These are phyloP conservation scores for Galerucella pusilla DNA, from an alignment of 2,888 invertebrate genomes.

Conservation along the genomic window DNA sequence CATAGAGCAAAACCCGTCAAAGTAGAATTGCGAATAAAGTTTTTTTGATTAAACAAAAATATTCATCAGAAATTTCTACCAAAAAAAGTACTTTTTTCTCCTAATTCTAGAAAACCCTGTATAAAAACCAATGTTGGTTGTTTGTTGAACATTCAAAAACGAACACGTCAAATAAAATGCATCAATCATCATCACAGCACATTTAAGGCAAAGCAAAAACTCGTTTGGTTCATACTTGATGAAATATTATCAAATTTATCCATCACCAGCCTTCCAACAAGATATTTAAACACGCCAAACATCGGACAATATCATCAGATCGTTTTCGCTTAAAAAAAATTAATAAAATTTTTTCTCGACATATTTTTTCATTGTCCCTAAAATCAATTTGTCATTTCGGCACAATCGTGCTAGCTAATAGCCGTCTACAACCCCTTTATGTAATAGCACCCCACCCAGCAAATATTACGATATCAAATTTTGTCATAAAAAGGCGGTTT, in stretches of 20 bases:
- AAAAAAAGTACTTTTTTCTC: no score
- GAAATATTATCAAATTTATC: no score
- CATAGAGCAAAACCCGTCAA: no score
- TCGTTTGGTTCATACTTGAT: no score
- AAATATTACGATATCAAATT: conserved; percentile 14
- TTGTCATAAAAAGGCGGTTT: conserved; percentile 6
- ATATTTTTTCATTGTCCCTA: conserved; percentile 24
- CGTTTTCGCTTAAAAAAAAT: background rate
- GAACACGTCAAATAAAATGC: background rate
- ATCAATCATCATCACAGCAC: background rate
- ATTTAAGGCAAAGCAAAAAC: background rate
- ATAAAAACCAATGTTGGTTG: no score
- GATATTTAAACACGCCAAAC: background rate
- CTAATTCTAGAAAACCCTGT: no score
- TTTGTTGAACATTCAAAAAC: no score
- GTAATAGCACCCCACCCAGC: background rate
- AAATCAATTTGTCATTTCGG: conserved; percentile 29
- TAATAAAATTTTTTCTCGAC: conserved; percentile 3
- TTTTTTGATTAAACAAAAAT: no score
- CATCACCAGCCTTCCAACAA: no score
- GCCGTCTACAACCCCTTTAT: conserved; percentile 10
- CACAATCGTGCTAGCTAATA: conserved; percentile 22
- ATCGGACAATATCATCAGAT: background rate
- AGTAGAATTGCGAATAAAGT: no score
- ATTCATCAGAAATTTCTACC: no score